Percentiles rank a stretch among this genome's conserved stretches.
Evolutionary conservation across 2,888 invertebrate species (phyloP).

Genomic region (Thymelicus acteon): DNA sequence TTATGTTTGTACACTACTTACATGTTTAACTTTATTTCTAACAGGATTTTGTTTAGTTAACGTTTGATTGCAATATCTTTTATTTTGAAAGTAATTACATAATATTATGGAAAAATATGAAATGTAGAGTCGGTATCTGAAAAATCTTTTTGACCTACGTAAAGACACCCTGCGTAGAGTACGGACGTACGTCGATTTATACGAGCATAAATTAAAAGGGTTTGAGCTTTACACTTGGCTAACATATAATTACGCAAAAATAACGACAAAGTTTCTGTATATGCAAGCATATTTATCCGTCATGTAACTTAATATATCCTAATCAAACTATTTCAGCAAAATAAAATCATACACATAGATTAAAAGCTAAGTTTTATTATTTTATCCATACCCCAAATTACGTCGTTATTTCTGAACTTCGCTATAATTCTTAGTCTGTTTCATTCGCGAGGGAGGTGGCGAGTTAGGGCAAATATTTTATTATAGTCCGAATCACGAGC

Average conservation of each 20-base stretch:
- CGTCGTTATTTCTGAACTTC: constrained; percentile 2
- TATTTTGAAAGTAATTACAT: not conserved
- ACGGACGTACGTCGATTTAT: no score
- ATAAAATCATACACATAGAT: not conserved
- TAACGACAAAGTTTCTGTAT: no score
- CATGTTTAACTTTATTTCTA: not conserved
- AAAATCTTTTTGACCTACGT: no score
- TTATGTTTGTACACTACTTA: constrained; percentile 1
- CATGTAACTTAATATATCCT: not conserved
- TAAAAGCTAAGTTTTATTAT: not conserved
- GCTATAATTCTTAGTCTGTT: constrained; percentile 34
- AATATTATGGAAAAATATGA: not conserved
- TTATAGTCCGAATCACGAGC: constrained; percentile 84
- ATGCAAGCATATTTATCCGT: no score
- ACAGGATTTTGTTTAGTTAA: no score
- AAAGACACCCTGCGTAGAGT: no score
- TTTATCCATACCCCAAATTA: constrained; percentile 2
- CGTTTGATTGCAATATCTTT: not conserved
- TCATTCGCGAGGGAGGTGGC: constrained; percentile 81
- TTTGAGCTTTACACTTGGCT: no score
- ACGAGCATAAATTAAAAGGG: no score
- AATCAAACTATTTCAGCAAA: not conserved
- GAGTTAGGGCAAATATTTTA: constrained; percentile 84
- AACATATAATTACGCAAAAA: no score
- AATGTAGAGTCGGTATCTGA: no score